Evolutionary conservation across 2,797 vertebrate species (phyloP), one percentile per base, ranked within the genome.

Genomic region (Fringilla coelebs): DNA sequence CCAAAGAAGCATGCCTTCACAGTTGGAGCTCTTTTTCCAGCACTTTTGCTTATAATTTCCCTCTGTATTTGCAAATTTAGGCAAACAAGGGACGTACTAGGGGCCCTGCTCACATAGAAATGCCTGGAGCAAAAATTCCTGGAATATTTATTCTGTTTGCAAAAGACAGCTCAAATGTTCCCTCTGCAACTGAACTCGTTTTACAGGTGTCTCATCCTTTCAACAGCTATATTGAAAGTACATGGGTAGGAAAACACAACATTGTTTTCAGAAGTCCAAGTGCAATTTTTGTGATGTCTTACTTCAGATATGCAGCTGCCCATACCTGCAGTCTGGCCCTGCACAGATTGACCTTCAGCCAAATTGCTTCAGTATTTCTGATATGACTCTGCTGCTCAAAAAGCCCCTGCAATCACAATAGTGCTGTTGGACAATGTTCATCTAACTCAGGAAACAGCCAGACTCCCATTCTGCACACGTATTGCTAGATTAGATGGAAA

Each of bases 341-440:
- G 0, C 32, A 25, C 36, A 91, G 45, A 68, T n/a, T 81, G 87
- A 95, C 68, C 65, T 94, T 88, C 85, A 80, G 36, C 24, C 52
- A 88, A 88, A 95, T 85, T 80, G 48, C 24, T 88, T 91, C 82
- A 84, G 38, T 63, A 60, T 57, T 80, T 96, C 68, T 80, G 45
- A 71, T 85, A 84, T 25, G 18, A 63, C 21, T 94, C 32, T 60
- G 36, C 28, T 60, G 46, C 74, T 79, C 58, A 45, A 71, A 89
- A 85, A 82, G 46, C 51, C 60, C 14, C 32, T 2, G 32, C 36
- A 92, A 57, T 61, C 71, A 73, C 40, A 74, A 2, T 5, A 43
- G 17, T 65, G 28, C 6, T 80, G 52, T 77, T 84, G 57, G 61
- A 74, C 66, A 55, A 20, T 34, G 52, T 58, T 90, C 55, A 41